phyloP scores from a whole-genome alignment of 2,888 invertebrate species.

The Cantharis rufa region DNA sequence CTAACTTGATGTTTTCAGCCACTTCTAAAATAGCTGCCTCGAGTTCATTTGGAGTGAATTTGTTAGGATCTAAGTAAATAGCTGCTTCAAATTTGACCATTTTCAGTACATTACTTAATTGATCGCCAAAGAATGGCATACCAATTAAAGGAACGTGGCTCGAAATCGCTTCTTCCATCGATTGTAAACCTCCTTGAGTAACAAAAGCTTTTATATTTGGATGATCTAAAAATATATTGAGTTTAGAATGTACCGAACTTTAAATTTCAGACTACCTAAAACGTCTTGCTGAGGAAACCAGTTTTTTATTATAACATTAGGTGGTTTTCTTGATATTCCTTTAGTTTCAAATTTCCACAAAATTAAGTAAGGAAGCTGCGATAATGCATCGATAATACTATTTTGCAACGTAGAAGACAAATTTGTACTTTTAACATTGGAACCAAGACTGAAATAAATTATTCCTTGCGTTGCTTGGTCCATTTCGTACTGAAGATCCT shows the following conservation, averaged over 20 bases:
- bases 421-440: conserved; percentile 50
- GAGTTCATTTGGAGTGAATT: conserved; percentile 36
- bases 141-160: conserved; percentile 42
- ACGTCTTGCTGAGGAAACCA: conserved; percentile 59
- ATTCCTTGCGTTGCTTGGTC: conserved; percentile 50
- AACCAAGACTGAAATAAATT: conserved; percentile 55
- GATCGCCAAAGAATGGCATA: conserved; percentile 42
- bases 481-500: conserved; percentile 50
- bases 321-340: conserved; percentile 47
- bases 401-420: conserved; percentile 46
- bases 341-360: conserved; percentile 56
- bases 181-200: conserved; percentile 39
- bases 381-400: conserved; percentile 49
- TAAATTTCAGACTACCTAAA: conserved; percentile 45
- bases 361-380: conserved; percentile 52
- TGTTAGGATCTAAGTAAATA: conserved; percentile 28
- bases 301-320: conserved; percentile 52
- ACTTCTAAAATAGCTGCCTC: conserved; percentile 41
- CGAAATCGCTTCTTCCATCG: conserved; percentile 38
- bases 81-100: conserved; percentile 37
- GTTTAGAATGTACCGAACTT: neutral
- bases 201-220: conserved; percentile 36
- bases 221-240: conserved; percentile 26
- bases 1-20: conserved; percentile 37
- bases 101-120: conserved; percentile 36